phyloP scores from a whole-genome alignment of 2,797 vertebrate genomes.

The Buphagus erythrorhynchus region DNA sequence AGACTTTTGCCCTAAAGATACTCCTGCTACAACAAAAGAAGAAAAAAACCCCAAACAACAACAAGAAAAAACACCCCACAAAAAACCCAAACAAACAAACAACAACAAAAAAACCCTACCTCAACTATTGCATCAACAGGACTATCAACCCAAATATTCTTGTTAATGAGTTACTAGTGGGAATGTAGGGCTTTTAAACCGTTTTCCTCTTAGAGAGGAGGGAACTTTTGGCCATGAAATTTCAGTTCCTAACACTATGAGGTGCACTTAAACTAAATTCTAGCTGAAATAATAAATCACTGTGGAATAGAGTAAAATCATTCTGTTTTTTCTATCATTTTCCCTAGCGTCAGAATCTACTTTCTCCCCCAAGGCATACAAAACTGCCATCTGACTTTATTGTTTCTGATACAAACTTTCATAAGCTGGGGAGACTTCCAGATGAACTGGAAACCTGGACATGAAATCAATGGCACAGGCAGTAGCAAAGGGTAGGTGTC shows the following conservation, averaged over 20 bases:
- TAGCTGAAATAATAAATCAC: not conserved
- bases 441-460: not conserved
- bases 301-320: not conserved
- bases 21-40: constrained; percentile 6
- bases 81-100: not conserved
- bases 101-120: not conserved
- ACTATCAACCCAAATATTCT: constrained; percentile 33
- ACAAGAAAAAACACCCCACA: not conserved
- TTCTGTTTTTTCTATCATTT: not conserved
- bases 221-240: not conserved
- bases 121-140: not conserved
- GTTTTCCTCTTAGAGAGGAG: not conserved
- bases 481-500: constrained; percentile 52
- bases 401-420: constrained; percentile 46
- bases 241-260: not conserved
- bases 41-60: not conserved
- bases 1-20: constrained; percentile 60
- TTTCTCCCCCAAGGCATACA: constrained; percentile 17
- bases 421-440: constrained; percentile 4
- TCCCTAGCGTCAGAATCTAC: not conserved
- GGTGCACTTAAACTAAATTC: not conserved
- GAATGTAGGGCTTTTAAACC: not conserved
- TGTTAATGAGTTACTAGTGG: not conserved
- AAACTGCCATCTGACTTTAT: constrained; percentile 30
- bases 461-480: constrained; percentile 47